A percentile compares a stretch with the other conserved stretches of the same genome.
Conservation (phyloP, 2,113 vertebrate species). For the Pomatostomus ruficeps region DNA sequence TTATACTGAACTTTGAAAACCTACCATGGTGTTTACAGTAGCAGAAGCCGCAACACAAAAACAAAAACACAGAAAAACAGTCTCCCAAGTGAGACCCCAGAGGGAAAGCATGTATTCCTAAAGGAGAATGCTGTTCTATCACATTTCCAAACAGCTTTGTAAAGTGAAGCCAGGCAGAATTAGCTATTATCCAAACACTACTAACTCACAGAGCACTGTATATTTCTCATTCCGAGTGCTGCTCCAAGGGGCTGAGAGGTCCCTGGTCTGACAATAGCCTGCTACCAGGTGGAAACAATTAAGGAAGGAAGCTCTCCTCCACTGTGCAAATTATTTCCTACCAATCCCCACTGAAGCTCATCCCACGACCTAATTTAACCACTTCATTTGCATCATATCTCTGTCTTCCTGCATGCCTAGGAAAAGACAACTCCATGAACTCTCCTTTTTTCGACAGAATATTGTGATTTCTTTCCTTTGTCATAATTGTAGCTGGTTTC, state of each 20-base stretch:
- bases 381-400: not conserved
- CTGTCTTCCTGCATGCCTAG: not conserved
- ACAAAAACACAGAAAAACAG: not conserved
- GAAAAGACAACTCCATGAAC: not conserved
- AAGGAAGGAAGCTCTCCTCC: constrained; percentile 54
- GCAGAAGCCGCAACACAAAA: not conserved
- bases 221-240: not conserved
- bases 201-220: not conserved
- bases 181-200: not conserved
- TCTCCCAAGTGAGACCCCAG: not conserved
- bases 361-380: constrained; percentile 16
- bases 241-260: constrained; percentile 6
- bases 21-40: not conserved
- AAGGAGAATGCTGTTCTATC: constrained; percentile 38
- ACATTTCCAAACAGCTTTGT: constrained; percentile 13
- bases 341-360: not conserved
- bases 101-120: not conserved
- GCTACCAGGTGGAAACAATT: constrained; percentile 60
- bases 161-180: constrained; percentile 15
- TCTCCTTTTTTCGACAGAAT: not conserved
- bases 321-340: constrained; percentile 31
- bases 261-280: constrained; percentile 9
- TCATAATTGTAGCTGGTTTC: not conserved
- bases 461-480: not conserved
- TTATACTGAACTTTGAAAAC: constrained; percentile 26